Conservation (phyloP, 2,888 invertebrate species). For the Smittia aterrima region DNA sequence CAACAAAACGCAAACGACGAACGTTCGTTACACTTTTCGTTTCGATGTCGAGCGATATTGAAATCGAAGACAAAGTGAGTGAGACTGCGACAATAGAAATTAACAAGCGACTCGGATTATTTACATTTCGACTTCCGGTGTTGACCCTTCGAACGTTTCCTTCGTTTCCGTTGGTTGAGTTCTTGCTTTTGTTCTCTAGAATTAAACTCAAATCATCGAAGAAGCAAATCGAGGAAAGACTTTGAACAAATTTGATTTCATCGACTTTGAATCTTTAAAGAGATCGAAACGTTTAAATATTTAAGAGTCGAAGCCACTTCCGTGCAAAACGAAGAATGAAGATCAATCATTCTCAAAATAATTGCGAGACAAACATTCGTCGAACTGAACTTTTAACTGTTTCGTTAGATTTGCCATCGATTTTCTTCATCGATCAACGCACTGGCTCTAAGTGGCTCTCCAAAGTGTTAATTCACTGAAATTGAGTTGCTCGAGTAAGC, state of each 20-base stretch:
- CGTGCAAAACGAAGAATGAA: too few relatives aligned
- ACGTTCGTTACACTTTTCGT: too few relatives aligned
- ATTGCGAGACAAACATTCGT: background rate
- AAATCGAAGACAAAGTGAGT: background rate
- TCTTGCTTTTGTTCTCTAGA: background rate
- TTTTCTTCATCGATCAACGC: background rate
- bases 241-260: background rate
- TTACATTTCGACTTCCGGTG: slow-evolving; percentile 3
- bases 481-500: too few relatives aligned
- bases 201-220: too few relatives aligned
- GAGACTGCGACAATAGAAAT: background rate
- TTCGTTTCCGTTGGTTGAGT: background rate
- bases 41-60: too few relatives aligned
- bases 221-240: background rate
- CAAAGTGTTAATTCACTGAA: background rate
- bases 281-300: too few relatives aligned
- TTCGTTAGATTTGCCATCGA: background rate
- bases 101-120: background rate
- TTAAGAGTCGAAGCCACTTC: too few relatives aligned
- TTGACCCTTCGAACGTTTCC: background rate
- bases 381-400: background rate
- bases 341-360: too few relatives aligned
- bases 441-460: background rate
- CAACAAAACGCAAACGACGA: background rate
- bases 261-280: too few relatives aligned